These are phyloP conservation scores for Cryptus viduatorius DNA, from an alignment of 2,888 invertebrate genomes.

Conservation along the genomic window DNA sequence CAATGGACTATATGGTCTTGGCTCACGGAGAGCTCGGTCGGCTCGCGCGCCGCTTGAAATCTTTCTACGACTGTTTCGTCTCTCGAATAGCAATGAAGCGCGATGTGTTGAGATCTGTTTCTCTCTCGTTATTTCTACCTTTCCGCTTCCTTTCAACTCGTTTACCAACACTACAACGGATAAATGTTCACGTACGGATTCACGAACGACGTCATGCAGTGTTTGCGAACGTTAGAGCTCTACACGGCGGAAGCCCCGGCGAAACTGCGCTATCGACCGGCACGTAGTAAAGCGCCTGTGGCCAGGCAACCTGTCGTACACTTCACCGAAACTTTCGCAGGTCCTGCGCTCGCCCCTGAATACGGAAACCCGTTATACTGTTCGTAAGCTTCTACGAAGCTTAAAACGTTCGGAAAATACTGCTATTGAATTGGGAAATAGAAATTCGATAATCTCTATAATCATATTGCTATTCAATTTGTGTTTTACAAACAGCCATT, in stretches of 20 bases:
- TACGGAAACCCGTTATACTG: conserved; percentile 22
- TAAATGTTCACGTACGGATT: conserved; percentile 14
- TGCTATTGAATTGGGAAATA: not conserved
- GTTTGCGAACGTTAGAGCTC: conserved; percentile 7
- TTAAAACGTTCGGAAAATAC: not conserved
- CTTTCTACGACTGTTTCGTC: conserved; percentile 48
- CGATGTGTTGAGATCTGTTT: not conserved
- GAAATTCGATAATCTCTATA: not conserved
- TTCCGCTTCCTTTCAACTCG: conserved; percentile 1
- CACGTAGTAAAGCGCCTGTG: conserved; percentile 56
- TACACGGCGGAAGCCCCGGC: not conserved
- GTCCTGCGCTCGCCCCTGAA: conserved; percentile 44
- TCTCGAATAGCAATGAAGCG: conserved; percentile 52
- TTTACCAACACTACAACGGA: conserved; percentile 13
- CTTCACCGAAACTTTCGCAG: conserved; percentile 66
- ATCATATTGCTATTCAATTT: not conserved
- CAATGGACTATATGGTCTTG: conserved; percentile 45
- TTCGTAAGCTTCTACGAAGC: not conserved
- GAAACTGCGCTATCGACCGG: conserved; percentile 21
- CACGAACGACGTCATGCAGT: conserved; percentile 25
- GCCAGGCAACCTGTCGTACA: conserved; percentile 66
- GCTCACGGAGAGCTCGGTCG: conserved; percentile 23
- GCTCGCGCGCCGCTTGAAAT: conserved; percentile 33
- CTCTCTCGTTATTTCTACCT: conserved; percentile 9
- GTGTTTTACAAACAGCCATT: not conserved